phyloP scores from a whole-genome alignment of 2,888 invertebrate species.

The Andrena bicolor region DNA sequence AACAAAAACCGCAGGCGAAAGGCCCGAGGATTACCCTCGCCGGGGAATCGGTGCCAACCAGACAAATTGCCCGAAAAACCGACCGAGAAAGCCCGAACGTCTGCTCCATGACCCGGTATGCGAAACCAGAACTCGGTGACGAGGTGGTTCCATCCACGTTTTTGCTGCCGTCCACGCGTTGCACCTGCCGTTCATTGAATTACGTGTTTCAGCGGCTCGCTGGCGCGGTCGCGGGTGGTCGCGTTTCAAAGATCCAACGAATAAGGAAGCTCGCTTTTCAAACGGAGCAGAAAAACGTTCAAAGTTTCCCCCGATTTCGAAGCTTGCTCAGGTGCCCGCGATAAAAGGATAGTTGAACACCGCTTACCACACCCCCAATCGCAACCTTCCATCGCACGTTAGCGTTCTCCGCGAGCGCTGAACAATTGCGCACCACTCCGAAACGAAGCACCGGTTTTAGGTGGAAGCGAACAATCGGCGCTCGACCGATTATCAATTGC shows the following conservation, averaged over 20 bases:
- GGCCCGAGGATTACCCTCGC: constrained; percentile 26
- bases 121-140: constrained; percentile 75
- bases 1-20: constrained; percentile 35
- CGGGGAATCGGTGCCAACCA: constrained; percentile 64
- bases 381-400: neutral
- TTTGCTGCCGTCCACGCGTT: constrained; percentile 15
- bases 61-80: constrained; percentile 67
- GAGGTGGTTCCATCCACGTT: constrained; percentile 31
- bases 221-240: neutral
- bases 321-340: no score
- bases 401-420: neutral
- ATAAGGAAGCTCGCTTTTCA: neutral
- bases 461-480: neutral
- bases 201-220: neutral
- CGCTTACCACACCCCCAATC: neutral
- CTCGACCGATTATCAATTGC: constrained; percentile 29
- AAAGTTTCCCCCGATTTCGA: no score
- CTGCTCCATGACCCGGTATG: constrained; percentile 78
- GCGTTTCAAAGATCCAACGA: neutral
- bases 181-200: constrained; percentile 53
- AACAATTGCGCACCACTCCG: neutral
- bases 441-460: neutral
- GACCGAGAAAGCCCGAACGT: constrained; percentile 60
- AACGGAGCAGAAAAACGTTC: no score
- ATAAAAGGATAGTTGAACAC: neutral